A percentile compares a stretch with the other conserved stretches of the same genome.
Evolutionary conservation across 1,140 invertebrate genomes (phyloP).

Genomic region (Hirudo medicinalis): DNA sequence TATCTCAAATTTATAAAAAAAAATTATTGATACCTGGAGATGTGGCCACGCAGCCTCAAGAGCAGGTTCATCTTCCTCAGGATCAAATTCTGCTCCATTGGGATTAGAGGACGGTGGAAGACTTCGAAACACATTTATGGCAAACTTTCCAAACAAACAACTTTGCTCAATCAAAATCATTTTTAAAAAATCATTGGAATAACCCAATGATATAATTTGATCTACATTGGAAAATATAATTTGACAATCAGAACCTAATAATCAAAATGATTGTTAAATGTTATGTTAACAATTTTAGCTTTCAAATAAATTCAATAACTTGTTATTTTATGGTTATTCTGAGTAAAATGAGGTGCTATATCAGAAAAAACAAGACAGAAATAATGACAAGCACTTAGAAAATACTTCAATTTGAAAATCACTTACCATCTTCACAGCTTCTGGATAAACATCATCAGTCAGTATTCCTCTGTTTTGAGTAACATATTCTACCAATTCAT

Average conservation of each 20-base stretch:
- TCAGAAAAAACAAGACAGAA: conserved; percentile 30
- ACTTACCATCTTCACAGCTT: conserved; percentile 85
- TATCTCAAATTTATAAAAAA: conserved; percentile 22
- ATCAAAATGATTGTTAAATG: too few relatives aligned
- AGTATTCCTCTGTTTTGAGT: conserved; percentile 78
- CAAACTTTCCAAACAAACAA: conserved; percentile 51
- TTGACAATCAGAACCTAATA: too few relatives aligned
- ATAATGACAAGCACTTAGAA: not conserved
- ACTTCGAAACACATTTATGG: conserved; percentile 82
- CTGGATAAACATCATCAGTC: conserved; percentile 85
- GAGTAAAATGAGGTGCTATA: conserved; percentile 15
- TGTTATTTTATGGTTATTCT: too few relatives aligned
- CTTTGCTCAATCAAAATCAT: not conserved
- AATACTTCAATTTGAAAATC: conserved; percentile 40
- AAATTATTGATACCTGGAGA: conserved; percentile 44
- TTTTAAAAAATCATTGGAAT: not conserved
- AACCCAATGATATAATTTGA: too few relatives aligned
- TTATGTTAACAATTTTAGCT: too few relatives aligned
- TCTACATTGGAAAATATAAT: too few relatives aligned
- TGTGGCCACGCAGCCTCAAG: conserved; percentile 98
- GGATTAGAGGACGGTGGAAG: conserved; percentile 80
- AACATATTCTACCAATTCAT: conserved; percentile 95
- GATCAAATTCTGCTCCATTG: conserved; percentile 78
- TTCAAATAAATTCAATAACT: too few relatives aligned
- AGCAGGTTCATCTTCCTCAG: conserved; percentile 97